Percentiles rank a stretch among this genome's conserved stretches.
phyloP scores from a whole-genome alignment of 1,140 invertebrate genomes.

The Psix sp. region DNA sequence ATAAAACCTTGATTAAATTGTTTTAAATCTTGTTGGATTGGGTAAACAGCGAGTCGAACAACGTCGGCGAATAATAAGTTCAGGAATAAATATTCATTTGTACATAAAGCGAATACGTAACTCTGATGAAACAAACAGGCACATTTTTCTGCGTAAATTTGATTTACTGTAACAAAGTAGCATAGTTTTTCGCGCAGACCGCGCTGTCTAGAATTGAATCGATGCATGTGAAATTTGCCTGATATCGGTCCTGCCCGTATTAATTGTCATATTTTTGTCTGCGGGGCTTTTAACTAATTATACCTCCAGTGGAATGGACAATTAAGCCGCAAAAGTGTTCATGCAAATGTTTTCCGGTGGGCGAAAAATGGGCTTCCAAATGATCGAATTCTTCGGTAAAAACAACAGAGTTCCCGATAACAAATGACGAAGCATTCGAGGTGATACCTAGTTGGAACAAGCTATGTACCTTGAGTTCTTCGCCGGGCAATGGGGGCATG shows the following conservation, averaged over 20 bases:
- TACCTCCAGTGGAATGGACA: no score
- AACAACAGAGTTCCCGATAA: no score
- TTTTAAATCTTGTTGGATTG: slow-evolving; percentile 3
- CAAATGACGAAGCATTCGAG: slow-evolving; percentile 64
- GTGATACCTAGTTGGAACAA: slow-evolving; percentile 34
- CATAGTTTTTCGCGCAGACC: not conserved
- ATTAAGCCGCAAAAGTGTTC: no score
- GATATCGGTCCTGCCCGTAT: not conserved
- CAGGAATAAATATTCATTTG: slow-evolving; percentile 32
- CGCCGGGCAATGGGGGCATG: slow-evolving; percentile 67
- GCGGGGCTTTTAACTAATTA: not conserved
- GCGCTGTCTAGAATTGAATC: not conserved
- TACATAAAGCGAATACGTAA: slow-evolving; percentile 12
- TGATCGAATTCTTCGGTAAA: no score
- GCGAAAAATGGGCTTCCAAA: no score
- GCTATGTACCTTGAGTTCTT: slow-evolving; percentile 60
- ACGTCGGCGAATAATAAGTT: slow-evolving; percentile 6
- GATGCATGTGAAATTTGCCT: slow-evolving; percentile 10
- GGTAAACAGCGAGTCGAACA: no score
- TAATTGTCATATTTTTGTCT: slow-evolving; percentile 4
- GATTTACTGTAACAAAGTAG: slow-evolving; percentile 14
- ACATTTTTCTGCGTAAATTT: slow-evolving; percentile 21
- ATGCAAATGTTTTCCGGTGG: no score
- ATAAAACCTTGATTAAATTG: not conserved
- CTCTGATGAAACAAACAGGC: slow-evolving; percentile 18